A percentile compares a stretch with the other conserved stretches of the same genome.
Evolutionary conservation across 2,797 vertebrate genomes (phyloP).

Genomic region (Cynopterus sphinx): DNA sequence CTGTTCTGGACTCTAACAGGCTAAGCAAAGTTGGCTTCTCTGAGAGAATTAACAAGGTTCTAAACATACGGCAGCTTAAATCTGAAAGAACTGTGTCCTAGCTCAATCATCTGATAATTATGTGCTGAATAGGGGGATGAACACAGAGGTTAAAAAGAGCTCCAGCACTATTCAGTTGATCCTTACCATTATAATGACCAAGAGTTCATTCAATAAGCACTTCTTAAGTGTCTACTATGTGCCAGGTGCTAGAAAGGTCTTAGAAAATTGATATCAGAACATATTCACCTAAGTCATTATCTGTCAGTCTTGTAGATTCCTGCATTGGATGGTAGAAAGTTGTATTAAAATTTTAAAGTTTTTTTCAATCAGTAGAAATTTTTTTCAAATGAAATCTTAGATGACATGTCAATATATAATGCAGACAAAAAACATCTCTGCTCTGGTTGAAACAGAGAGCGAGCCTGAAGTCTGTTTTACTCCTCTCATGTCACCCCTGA

Average conservation of each 20-base stretch:
- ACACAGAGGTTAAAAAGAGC: neutral
- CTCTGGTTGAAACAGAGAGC: neutral
- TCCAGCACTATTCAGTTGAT: neutral
- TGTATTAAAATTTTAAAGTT: neutral
- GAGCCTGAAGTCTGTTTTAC: neutral
- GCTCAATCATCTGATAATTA: neutral
- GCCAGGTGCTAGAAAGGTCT: neutral
- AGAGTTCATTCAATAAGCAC: neutral
- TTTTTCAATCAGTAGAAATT: neutral
- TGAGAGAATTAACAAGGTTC: neutral
- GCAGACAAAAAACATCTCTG: neutral
- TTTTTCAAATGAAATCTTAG: constrained; percentile 33
- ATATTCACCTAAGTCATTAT: neutral
- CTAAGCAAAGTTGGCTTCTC: constrained; percentile 4
- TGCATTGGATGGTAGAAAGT: neutral
- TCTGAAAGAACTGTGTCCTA: neutral
- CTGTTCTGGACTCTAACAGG: neutral
- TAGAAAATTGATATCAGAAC: neutral
- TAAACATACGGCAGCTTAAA: neutral
- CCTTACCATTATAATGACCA: neutral
- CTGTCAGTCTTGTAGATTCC: neutral
- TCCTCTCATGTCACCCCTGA: neutral
- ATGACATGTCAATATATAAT: neutral
- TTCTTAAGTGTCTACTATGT: neutral
- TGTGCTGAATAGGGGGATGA: neutral